Base-by-base conservation (phyloP, 2,888 invertebrate species). In the Ichneumon xanthorius region DNA sequence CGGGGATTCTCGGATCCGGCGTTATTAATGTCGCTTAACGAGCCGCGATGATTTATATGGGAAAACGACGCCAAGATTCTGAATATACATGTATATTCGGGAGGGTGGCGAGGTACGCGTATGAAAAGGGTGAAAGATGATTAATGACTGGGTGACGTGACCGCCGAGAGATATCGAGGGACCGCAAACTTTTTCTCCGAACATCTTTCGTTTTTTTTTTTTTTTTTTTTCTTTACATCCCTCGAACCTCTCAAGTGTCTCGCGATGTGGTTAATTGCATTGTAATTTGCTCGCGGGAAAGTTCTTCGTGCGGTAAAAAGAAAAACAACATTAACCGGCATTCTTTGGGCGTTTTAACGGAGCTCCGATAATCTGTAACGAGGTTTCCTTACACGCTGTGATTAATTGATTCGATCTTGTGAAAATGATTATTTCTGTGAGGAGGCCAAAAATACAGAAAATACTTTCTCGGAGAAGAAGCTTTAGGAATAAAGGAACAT, bases 11-110 rank as follows among this genome's bases (percentile, higher is more conserved):
- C 26, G n/a, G 53, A 33, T 37, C n/a, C 67, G 33, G 48, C 73
- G 67, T 86, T 84, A 79, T 87, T 84, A 85, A 84, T 78, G 82
- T 85, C 83, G 82, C 67, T 84, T 78, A 82, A 84, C 80, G 84
- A 85, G 84, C 80, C 61, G 67, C 67, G 79, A 85, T 86, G 82
- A 85, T 87, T 85, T 86, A 84, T 86, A 58, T n/a, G 14, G 75
- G 53, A 50, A 80, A 80, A n/a, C 45, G 48, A 70, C 61, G 50
- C 58, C 22, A 26, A 11, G 65, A 82, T 68, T 55, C 45, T 58
- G 71, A 4, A 40, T 65, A 9, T 22, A 19, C 48, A 22, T 65
- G 19, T 40, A 9, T 30, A 53, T 45, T 45, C 45, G 9, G 45
- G 22, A 14, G 67, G 48, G 37, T 48, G 22, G 55, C 6, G 33